Evolutionary conservation across 2,113 vertebrate genomes (phyloP).

Genomic region (Eretmochelys imbricata): DNA sequence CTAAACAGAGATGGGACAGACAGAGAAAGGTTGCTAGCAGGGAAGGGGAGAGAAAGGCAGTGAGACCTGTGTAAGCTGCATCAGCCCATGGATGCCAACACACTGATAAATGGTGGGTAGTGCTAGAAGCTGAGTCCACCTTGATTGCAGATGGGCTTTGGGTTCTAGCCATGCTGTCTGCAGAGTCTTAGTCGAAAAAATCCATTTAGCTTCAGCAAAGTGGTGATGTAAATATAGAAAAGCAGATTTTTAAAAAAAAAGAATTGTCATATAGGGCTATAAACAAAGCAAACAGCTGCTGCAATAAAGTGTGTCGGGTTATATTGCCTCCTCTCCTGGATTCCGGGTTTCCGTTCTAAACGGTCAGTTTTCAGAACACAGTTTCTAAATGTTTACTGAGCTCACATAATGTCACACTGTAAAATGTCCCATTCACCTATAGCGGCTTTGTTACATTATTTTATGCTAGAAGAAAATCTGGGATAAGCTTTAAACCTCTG

Average conservation of each 20-base stretch:
- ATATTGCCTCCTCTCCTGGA: neutral
- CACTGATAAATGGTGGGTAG: neutral
- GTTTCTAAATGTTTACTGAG: neutral
- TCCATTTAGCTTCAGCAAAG: neutral
- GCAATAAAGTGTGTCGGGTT: neutral
- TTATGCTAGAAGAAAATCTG: neutral
- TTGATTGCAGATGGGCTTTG: fast-evolving
- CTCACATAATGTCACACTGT: neutral
- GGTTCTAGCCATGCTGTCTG: neutral
- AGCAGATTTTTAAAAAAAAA: neutral
- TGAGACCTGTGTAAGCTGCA: neutral
- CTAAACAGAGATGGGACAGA: neutral
- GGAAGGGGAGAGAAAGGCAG: neutral
- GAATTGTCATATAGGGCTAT: neutral
- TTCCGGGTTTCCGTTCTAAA: neutral
- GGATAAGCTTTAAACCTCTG: neutral
- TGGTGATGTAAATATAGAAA: neutral
- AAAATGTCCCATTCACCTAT: neutral
- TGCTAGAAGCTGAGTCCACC: neutral
- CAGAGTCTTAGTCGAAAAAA: neutral
- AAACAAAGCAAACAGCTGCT: neutral
- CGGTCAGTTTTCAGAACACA: neutral
- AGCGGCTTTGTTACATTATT: neutral
- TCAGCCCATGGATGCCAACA: neutral
- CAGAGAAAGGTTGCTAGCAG: fast-evolving